Percentiles rank a stretch among this genome's conserved stretches.
These are phyloP conservation scores for Melinaea menophilus DNA, from an alignment of 2,888 invertebrate genomes.

Conservation along the genomic window DNA sequence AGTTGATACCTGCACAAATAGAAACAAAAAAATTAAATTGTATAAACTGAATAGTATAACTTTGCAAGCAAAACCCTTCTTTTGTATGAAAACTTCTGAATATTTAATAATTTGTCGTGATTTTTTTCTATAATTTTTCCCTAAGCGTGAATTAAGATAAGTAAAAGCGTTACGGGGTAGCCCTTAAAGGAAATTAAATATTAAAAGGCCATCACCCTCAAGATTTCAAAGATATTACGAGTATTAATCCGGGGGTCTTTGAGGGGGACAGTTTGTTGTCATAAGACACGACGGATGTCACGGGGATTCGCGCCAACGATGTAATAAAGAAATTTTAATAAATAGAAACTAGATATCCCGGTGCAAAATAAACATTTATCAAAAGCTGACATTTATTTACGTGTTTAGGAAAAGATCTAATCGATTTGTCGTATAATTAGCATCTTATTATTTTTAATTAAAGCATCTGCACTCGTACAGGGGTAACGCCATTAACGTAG, in stretches of 20 bases:
- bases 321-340: constrained; percentile 68
- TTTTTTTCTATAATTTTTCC: constrained; percentile 41
- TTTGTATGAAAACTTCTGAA: constrained; percentile 17
- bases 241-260: constrained; percentile 57
- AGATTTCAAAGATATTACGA: constrained; percentile 64
- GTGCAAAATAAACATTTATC: constrained; percentile 23
- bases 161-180: constrained; percentile 43
- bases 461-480: constrained; percentile 42
- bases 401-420: constrained; percentile 34
- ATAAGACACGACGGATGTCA: constrained; percentile 37
- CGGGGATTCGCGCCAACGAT: constrained; percentile 47
- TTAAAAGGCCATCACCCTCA: constrained; percentile 64
- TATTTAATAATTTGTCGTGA: constrained; percentile 31
- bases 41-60: neutral
- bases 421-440: constrained; percentile 15
- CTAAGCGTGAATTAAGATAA: constrained; percentile 40
- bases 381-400: neutral
- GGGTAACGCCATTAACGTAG: constrained; percentile 33
- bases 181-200: constrained; percentile 69
- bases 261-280: constrained; percentile 44
- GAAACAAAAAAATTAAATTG: constrained; percentile 7
- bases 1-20: constrained; percentile 89
- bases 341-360: constrained; percentile 40
- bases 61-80: constrained; percentile 10
- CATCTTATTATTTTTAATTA: constrained; percentile 51